These are phyloP conservation scores for Pipistrellus pygmaeus DNA, from an alignment of 2,797 vertebrate species.

Conservation along the genomic window DNA sequence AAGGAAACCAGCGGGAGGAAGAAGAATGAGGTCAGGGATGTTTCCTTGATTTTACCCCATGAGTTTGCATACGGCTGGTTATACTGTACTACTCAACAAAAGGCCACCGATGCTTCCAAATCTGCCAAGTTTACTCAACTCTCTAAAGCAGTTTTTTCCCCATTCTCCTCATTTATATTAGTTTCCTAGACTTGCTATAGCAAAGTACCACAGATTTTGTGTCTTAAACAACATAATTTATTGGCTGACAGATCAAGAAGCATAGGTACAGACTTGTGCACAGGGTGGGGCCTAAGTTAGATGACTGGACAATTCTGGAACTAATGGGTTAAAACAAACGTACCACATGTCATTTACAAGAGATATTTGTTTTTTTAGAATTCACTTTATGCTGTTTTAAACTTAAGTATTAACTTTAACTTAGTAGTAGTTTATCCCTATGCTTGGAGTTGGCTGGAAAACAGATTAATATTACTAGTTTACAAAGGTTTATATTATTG, in stretches of 20 bases:
- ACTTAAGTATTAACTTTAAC: conserved; percentile 4
- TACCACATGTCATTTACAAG: neutral
- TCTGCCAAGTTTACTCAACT: neutral
- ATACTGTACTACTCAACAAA: neutral
- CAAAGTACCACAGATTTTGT: neutral
- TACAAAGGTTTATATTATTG: neutral
- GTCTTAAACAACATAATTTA: neutral
- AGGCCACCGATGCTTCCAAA: neutral
- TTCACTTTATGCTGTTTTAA: neutral
- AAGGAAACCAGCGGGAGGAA: neutral
- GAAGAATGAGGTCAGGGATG: neutral
- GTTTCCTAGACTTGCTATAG: neutral
- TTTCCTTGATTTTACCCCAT: neutral
- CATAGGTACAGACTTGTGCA: neutral
- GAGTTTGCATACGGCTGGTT: neutral
- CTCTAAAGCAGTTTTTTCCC: neutral
- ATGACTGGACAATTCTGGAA: neutral
- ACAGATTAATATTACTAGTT: neutral
- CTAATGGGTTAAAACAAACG: neutral
- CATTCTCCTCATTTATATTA: neutral
- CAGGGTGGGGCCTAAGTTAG: neutral
- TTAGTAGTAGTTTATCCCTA: neutral
- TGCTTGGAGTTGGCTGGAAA: neutral
- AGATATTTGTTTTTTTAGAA: neutral
- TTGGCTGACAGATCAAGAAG: too few relatives aligned